Evolutionary conservation across 2,888 invertebrate genomes (phyloP), one percentile per base, ranked within the genome.

Genomic region (Agonopterix arenella): DNA sequence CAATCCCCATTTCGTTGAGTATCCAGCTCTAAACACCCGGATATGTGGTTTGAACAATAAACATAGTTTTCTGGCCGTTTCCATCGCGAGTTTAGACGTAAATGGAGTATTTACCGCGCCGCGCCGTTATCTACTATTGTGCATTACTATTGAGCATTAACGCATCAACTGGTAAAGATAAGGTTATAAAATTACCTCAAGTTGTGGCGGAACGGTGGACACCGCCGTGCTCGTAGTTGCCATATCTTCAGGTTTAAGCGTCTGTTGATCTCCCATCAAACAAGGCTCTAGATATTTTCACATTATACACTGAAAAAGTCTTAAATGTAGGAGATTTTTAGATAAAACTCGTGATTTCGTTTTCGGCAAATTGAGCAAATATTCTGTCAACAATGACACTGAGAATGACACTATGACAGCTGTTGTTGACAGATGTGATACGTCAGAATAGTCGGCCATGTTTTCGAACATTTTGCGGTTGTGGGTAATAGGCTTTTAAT

Each of bases 1-100:
- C 11, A 96, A 93, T 52, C 93, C 92, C 4, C 58, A 44, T 49
- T 70, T 73, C 2, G 74, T 73, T 1, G 76, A 76, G 55, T 75
- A 80, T 36, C 60, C 56, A 8, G 58, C 49, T 50, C 54, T 65
- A 10, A 56, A 59, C 47, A 60, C 11, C 16, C 50, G 57, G 36
- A 62, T 59, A 51, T 61, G 60, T 7, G 52, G 54, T 52, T 59
- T 68, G 28, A 67, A 52, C 47, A 56, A 52, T 47, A 55, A 49
- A 11, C 62, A 53, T 16, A 68, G 49, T 52, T 58, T 66, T 54
- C 61, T 59, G 0, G 61, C 50, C 40, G 55, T 55, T 51, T 60
- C 61, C 77, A 73, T 79, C 42, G 55, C 57, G 58, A 48, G 10
- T 64, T 69, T 70, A 59, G 62, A 66, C 57, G 68, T 62, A 79